Conservation (phyloP, 1,140 invertebrate genomes). For the Asbolus verrucosus region DNA sequence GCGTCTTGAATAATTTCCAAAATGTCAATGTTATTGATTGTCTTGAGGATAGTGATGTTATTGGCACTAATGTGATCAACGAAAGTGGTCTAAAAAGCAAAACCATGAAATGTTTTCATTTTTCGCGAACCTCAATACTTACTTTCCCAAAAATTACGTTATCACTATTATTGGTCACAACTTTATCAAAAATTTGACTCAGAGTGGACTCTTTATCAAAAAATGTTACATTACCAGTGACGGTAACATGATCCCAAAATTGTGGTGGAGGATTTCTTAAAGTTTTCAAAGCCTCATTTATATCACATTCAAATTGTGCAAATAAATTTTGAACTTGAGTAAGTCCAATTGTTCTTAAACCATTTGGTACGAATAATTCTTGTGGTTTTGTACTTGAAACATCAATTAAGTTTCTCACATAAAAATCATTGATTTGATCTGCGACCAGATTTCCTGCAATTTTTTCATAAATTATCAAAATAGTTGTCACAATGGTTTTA, state of each 20-base stretch:
- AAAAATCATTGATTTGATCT: constrained; percentile 56
- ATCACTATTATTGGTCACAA: constrained; percentile 48
- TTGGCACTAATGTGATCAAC: constrained; percentile 48
- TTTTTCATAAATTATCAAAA: too few relatives aligned
- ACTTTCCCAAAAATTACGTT: constrained; percentile 46
- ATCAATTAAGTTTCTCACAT: constrained; percentile 54
- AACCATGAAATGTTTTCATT: neutral
- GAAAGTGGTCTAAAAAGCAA: constrained; percentile 51
- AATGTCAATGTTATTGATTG: constrained; percentile 57
- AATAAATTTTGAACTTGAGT: constrained; percentile 39
- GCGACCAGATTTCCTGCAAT: constrained; percentile 57
- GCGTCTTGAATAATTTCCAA: constrained; percentile 57
- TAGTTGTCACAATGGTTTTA: too few relatives aligned
- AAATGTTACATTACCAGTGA: constrained; percentile 53
- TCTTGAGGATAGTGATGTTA: constrained; percentile 46
- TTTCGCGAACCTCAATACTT: too few relatives aligned
- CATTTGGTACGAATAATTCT: constrained; percentile 44
- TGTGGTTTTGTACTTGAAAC: constrained; percentile 44
- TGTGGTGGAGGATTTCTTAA: constrained; percentile 52
- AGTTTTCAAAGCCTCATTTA: constrained; percentile 45
- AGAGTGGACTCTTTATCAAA: constrained; percentile 49
- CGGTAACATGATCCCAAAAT: constrained; percentile 48
- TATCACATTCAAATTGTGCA: constrained; percentile 51
- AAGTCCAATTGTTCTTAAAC: too few relatives aligned
- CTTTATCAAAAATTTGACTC: constrained; percentile 53